These are phyloP conservation scores for Xiphorhynchus elegans DNA, from an alignment of 2,113 vertebrate genomes.

Conservation along the genomic window DNA sequence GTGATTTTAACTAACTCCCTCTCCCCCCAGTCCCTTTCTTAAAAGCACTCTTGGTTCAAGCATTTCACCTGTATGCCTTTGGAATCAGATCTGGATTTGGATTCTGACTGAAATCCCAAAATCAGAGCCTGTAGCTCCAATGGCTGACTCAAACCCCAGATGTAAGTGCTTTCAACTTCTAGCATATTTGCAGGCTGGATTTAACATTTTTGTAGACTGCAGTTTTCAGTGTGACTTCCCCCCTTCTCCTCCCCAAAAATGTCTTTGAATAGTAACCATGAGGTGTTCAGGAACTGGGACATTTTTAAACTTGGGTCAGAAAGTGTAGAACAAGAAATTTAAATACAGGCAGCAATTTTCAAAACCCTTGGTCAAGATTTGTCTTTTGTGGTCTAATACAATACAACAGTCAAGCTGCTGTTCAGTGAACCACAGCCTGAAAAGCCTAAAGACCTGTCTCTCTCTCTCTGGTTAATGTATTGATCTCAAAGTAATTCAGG, in stretches of 20 bases:
- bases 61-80: background rate
- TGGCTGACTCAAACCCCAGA: background rate
- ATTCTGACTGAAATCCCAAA: background rate
- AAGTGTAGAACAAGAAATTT: background rate
- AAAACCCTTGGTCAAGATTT: background rate
- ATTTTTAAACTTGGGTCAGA: background rate
- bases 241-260: too few species aligned
- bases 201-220: background rate
- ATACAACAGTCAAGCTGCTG: background rate
- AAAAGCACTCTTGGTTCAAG: background rate
- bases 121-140: background rate
- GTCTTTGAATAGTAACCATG: background rate
- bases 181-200: background rate
- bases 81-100: background rate
- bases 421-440: background rate
- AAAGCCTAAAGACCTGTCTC: rapidly evolving
- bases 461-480: background rate
- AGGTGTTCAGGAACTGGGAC: background rate
- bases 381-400: background rate
- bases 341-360: background rate
- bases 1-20: background rate
- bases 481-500: background rate
- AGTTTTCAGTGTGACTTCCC: background rate
- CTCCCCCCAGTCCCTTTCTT: background rate
- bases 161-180: background rate